Evolutionary conservation across 2,888 invertebrate species (phyloP).

Genomic region (Lamellibrachia satsuma): DNA sequence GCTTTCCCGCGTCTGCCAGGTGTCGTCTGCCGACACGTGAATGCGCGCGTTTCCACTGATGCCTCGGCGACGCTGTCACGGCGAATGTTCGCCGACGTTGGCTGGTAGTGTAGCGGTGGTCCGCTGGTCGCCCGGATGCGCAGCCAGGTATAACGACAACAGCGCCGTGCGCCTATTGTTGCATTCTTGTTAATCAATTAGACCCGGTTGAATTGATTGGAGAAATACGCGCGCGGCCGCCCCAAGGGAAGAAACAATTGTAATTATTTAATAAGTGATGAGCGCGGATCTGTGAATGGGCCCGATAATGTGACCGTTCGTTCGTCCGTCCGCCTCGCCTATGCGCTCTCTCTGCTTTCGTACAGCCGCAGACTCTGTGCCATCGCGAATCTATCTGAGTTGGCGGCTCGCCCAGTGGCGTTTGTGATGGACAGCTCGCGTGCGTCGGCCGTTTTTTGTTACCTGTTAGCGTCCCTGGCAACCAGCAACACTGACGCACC

Average conservation of each 20-base stretch:
- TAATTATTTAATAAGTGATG: conserved; percentile 13
- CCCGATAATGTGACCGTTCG: background rate
- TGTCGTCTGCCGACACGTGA: background rate
- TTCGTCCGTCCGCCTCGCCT: background rate
- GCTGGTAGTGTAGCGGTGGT: background rate
- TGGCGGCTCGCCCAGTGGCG: background rate
- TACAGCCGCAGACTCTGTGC: background rate
- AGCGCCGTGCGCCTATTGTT: conserved; percentile 4
- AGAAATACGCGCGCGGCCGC: background rate
- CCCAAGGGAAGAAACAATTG: background rate
- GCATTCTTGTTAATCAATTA: conserved; percentile 17
- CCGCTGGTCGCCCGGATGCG: background rate
- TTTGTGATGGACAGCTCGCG: background rate
- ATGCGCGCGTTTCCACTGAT: conserved; percentile 10
- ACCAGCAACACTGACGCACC: background rate
- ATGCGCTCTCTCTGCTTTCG: background rate
- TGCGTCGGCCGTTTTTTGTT: background rate
- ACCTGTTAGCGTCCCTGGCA: background rate
- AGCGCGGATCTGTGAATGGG: conserved; percentile 17
- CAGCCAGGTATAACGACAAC: conserved; percentile 17
- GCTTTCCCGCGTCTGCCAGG: background rate
- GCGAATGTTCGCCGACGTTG: background rate
- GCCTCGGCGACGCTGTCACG: background rate
- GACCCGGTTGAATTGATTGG: conserved; percentile 17
- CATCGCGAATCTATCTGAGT: background rate